Evolutionary conservation across 2,888 invertebrate species (phyloP).

Genomic region (Eristalis tenax): DNA sequence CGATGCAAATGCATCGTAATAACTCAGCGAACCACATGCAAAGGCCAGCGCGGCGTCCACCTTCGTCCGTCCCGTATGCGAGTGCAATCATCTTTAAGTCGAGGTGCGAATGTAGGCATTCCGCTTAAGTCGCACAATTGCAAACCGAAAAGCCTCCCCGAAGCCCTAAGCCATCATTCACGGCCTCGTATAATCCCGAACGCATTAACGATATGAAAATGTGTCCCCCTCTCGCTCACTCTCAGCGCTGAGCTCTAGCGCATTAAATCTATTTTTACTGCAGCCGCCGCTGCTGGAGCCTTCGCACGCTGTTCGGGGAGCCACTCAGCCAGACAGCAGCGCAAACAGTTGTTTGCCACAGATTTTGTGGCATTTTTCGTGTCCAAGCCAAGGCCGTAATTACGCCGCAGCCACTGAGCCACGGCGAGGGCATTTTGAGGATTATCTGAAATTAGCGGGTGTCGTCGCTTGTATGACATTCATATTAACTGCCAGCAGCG

Average conservation of each 20-base stretch:
- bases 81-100: constrained; percentile 21
- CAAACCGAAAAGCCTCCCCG: constrained; percentile 12
- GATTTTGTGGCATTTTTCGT: constrained; percentile 32
- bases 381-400: constrained; percentile 54
- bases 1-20: constrained; percentile 43
- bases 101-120: constrained; percentile 65
- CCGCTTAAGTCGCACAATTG: constrained; percentile 46
- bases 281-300: background rate
- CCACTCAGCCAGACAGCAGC: constrained; percentile 6
- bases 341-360: constrained; percentile 65
- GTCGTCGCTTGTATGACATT: constrained; percentile 57
- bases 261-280: constrained; percentile 66
- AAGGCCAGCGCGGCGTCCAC: background rate
- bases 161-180: constrained; percentile 57
- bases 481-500: constrained; percentile 38
- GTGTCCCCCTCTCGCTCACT: constrained; percentile 9
- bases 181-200: constrained; percentile 56
- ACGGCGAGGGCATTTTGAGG: constrained; percentile 23
- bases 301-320: background rate
- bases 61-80: background rate
- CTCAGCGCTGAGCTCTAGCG: background rate
- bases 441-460: constrained; percentile 68
- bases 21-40: constrained; percentile 30
- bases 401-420: constrained; percentile 11
- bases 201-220: constrained; percentile 60